phyloP scores from a whole-genome alignment of 2,797 vertebrate species.

The Neosalanx taihuensis region DNA sequence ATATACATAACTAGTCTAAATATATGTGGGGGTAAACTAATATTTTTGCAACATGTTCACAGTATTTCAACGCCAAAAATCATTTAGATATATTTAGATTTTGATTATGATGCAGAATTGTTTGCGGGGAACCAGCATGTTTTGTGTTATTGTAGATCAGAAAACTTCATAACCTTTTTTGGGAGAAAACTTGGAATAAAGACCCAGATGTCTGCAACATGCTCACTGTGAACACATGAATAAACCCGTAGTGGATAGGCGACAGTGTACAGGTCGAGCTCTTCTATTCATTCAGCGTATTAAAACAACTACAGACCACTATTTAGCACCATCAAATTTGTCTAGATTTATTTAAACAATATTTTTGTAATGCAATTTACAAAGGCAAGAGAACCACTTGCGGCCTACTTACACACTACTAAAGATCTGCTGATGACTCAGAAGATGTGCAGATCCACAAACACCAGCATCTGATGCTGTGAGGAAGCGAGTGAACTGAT shows the following conservation, averaged over 20 bases:
- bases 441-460: constrained; percentile 50
- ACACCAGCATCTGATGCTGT: constrained; percentile 48
- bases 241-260: neutral
- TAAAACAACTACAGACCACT: constrained; percentile 42
- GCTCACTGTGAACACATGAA: neutral
- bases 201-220: too few species aligned
- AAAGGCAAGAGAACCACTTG: constrained; percentile 67
- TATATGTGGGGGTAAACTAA: too few species aligned
- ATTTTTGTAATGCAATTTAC: constrained; percentile 65
- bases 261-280: neutral
- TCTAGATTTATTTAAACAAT: constrained; percentile 69
- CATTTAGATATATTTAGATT: too few species aligned
- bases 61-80: too few species aligned
- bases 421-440: constrained; percentile 53
- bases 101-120: too few species aligned
- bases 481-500: constrained; percentile 34
- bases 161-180: neutral
- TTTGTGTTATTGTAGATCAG: too few species aligned
- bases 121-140: too few species aligned
- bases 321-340: constrained; percentile 57
- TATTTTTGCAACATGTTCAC: too few species aligned
- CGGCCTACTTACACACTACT: constrained; percentile 58
- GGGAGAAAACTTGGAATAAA: too few species aligned
- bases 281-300: constrained; percentile 7
- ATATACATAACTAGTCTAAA: too few species aligned